phyloP scores from a whole-genome alignment of 2,888 invertebrate genomes.

The Pseudanteris insignis region DNA sequence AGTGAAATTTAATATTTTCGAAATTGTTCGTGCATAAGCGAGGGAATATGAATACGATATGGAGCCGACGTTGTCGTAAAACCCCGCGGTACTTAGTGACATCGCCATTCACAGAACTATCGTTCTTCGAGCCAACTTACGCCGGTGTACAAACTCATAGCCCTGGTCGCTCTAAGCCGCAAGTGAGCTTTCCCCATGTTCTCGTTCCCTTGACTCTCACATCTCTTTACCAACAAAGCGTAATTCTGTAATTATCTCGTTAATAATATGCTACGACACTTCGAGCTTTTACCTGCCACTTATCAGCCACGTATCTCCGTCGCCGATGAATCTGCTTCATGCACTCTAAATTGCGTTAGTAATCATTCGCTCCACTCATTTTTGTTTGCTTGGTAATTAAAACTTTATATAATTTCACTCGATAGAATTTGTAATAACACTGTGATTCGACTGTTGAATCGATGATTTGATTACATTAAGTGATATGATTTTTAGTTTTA shows the following conservation, averaged over 20 bases:
- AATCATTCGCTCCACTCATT: not conserved
- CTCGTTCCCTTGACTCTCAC: conserved; percentile 26
- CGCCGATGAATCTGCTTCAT: conserved; percentile 1
- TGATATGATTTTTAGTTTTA: not conserved
- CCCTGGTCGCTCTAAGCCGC: conserved; percentile 21
- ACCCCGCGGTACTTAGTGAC: conserved; percentile 53
- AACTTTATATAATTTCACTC: too few species aligned
- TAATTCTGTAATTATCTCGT: conserved; percentile 49
- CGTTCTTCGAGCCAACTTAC: conserved; percentile 36
- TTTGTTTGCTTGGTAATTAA: not conserved
- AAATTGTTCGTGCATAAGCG: too few species aligned
- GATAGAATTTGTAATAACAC: too few species aligned
- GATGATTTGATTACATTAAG: conserved; percentile 4
- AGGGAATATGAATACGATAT: too few species aligned
- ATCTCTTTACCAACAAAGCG: conserved; percentile 49
- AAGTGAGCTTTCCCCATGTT: conserved; percentile 26
- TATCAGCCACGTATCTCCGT: conserved; percentile 23
- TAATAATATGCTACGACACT: conserved; percentile 47
- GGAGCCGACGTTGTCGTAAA: conserved; percentile 38
- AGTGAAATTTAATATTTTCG: too few species aligned
- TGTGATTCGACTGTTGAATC: too few species aligned
- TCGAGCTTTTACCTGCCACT: conserved; percentile 35
- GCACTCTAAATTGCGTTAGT: conserved; percentile 8
- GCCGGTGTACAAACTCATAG: conserved; percentile 11
- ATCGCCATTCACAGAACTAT: conserved; percentile 48